Evolutionary conservation across 2,888 invertebrate genomes (phyloP).

Genomic region (Idaea straminata): DNA sequence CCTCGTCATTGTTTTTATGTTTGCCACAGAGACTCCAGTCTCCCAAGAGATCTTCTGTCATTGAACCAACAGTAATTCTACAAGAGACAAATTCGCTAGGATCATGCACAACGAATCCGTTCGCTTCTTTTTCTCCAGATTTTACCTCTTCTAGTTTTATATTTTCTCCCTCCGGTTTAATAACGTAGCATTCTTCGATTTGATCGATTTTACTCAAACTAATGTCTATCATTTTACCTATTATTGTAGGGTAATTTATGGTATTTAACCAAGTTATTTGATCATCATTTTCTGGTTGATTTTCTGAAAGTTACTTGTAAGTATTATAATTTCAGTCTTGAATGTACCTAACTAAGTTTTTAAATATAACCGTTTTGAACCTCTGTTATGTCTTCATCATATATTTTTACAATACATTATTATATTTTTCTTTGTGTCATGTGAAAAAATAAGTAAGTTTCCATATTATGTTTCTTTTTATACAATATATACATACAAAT

Average conservation of each 20-base stretch:
- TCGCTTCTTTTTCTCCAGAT: constrained; percentile 5
- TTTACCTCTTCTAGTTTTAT: constrained; percentile 10
- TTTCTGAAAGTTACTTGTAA: constrained; percentile 3
- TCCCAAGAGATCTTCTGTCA: constrained; percentile 31
- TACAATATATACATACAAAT: not conserved
- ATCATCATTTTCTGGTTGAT: constrained; percentile 4
- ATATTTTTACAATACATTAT: no score
- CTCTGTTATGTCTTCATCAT: no score
- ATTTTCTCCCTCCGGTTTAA: constrained; percentile 17
- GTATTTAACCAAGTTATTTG: constrained; percentile 18
- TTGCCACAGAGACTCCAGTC: constrained; percentile 35
- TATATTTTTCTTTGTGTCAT: not conserved
- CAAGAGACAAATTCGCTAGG: constrained; percentile 36
- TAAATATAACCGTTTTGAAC: no score
- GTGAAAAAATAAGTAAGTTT: not conserved
- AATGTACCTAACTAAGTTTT: not conserved
- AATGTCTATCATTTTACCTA: constrained; percentile 24
- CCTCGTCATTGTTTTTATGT: constrained; percentile 19
- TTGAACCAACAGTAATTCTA: constrained; percentile 37
- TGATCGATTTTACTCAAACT: constrained; percentile 28
- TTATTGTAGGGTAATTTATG: constrained; percentile 25
- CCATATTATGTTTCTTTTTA: not conserved
- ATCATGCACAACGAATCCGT: constrained; percentile 26
- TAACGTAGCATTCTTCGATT: constrained; percentile 32
- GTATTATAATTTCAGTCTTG: not conserved